Conservation (phyloP, 2,113 vertebrate species). For the Pedetes capensis region DNA sequence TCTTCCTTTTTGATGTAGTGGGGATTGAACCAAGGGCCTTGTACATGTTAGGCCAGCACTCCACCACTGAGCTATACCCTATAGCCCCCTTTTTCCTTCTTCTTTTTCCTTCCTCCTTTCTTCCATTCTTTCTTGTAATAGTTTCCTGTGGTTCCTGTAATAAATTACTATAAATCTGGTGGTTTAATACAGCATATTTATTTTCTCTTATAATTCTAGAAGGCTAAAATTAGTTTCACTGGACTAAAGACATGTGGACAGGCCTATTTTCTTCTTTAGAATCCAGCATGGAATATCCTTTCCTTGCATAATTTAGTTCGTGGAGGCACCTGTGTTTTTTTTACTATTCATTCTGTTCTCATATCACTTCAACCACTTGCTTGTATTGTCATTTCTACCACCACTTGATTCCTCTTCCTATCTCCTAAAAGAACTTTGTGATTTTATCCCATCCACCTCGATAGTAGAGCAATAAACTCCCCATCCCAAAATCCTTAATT, state of each 20-base stretch:
- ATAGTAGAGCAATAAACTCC: not conserved
- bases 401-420: not conserved
- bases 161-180: not conserved
- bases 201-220: not conserved
- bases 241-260: not conserved
- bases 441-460: not conserved
- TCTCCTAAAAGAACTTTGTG: not conserved
- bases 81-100: fast-evolving
- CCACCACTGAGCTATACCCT: not conserved
- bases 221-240: not conserved
- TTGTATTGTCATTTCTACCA: not conserved
- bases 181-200: not conserved
- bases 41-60: not conserved
- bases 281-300: not conserved
- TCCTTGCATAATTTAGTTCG: no score
- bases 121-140: not conserved
- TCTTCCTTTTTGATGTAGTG: not conserved
- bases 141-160: not conserved
- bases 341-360: fast-evolving
- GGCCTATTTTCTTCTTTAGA: not conserved
- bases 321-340: not conserved
- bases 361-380: not conserved
- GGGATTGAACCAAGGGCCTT: fast-evolving
- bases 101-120: not conserved
- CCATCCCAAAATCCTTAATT: not conserved